Conservation (phyloP, 2,888 invertebrate species). For the Rhagophthalmus giganteus region DNA sequence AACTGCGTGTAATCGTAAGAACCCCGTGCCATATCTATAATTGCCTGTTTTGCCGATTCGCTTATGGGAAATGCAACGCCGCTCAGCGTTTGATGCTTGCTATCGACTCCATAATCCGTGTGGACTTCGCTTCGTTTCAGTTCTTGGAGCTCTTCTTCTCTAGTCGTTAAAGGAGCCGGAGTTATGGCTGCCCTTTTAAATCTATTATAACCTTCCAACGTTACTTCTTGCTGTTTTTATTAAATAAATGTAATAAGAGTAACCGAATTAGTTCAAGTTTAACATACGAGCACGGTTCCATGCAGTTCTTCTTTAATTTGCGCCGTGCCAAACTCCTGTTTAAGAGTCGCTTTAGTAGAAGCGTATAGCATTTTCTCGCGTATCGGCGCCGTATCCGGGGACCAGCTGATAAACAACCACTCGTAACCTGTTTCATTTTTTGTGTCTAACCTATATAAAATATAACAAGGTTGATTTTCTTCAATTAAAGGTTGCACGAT, state of each 20-base stretch:
- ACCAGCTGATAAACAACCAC: constrained; percentile 94
- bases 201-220: constrained; percentile 77
- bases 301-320: constrained; percentile 94
- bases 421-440: constrained; percentile 81
- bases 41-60: constrained; percentile 74
- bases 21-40: constrained; percentile 73
- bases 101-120: constrained; percentile 78
- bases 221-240: constrained; percentile 64
- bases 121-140: constrained; percentile 69
- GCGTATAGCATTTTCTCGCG: constrained; percentile 98
- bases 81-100: constrained; percentile 85
- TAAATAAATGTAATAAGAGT: background rate
- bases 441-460: constrained; percentile 81
- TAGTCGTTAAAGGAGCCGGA: constrained; percentile 86
- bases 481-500: constrained; percentile 71
- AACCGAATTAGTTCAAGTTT: background rate
- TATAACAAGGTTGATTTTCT: constrained; percentile 85
- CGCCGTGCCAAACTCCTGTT: constrained; percentile 92
- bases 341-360: constrained; percentile 95
- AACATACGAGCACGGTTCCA: constrained; percentile 72
- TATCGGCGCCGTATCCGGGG: constrained; percentile 88
- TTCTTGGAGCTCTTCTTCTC: constrained; percentile 84
- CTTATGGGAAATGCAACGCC: constrained; percentile 91
- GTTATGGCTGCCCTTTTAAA: constrained; percentile 76
- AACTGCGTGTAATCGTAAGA: constrained; percentile 88